Evolutionary conservation across 2,113 vertebrate species (phyloP).

Genomic region (Dissostichus mawsoni): DNA sequence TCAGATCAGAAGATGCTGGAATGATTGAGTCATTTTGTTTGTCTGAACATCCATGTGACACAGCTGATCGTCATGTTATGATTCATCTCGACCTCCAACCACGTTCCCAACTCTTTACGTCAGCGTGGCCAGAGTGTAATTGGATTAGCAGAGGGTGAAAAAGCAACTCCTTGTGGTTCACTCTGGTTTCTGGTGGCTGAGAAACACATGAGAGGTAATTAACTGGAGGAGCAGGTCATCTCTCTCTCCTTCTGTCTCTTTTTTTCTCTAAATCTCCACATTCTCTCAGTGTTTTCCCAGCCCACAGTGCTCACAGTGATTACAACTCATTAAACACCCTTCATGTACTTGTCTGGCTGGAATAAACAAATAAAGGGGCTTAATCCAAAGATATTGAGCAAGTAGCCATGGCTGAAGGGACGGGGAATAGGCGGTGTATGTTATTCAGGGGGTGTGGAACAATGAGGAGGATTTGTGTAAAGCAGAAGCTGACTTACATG

Average conservation of each 20-base stretch:
- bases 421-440: neutral
- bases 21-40: too few species aligned
- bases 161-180: conserved; percentile 37
- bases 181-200: conserved; percentile 14
- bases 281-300: conserved; percentile 9
- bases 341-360: conserved; percentile 41
- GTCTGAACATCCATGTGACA: neutral
- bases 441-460: neutral
- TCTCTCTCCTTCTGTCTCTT: neutral
- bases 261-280: neutral
- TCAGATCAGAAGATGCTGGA: neutral
- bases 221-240: conserved; percentile 16
- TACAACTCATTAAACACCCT: conserved; percentile 67
- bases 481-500: conserved; percentile 11
- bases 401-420: neutral
- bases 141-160: conserved; percentile 44
- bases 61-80: neutral
- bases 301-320: conserved; percentile 36
- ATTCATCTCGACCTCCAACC: neutral
- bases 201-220: conserved; percentile 46
- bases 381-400: conserved; percentile 29
- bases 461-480: conserved; percentile 6
- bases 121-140: conserved; percentile 36
- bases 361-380: conserved; percentile 47
- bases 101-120: neutral